phyloP scores from a whole-genome alignment of 2,113 vertebrate species.

The Phoenicopterus ruber region DNA sequence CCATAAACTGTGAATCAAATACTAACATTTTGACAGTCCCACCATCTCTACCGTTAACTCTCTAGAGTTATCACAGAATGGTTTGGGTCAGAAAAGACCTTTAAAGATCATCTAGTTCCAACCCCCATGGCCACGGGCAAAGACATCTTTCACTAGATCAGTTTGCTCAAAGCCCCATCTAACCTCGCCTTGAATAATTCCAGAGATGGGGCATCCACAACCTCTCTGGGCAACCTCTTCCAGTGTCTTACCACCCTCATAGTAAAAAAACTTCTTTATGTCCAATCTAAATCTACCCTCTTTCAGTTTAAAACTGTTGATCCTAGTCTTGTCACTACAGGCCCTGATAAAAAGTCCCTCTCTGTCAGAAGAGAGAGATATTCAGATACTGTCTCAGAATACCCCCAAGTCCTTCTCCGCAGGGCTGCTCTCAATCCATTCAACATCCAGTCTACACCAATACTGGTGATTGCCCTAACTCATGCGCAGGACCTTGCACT shows the following conservation, averaged over 20 bases:
- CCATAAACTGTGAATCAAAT: background rate
- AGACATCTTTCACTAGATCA: background rate
- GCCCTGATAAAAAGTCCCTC: background rate
- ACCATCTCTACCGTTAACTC: background rate
- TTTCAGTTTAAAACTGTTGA: background rate
- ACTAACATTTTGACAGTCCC: background rate
- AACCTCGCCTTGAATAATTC: background rate
- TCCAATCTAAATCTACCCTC: background rate
- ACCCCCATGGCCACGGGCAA: fast-evolving
- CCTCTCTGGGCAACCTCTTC: background rate
- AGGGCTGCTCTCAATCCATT: background rate
- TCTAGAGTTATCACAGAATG: background rate
- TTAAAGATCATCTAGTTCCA: background rate
- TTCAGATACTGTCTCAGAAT: background rate
- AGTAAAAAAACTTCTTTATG: background rate
- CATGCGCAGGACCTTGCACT: background rate
- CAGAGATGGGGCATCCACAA: background rate
- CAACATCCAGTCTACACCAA: background rate
- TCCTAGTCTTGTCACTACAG: background rate
- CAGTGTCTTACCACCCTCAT: background rate
- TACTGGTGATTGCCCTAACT: background rate
- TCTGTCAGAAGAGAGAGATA: background rate
- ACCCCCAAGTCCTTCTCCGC: background rate
- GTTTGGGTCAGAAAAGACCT: background rate
- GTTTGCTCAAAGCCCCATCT: background rate